phyloP scores from a whole-genome alignment of 2,113 vertebrate genomes.

The Petromus typicus region DNA sequence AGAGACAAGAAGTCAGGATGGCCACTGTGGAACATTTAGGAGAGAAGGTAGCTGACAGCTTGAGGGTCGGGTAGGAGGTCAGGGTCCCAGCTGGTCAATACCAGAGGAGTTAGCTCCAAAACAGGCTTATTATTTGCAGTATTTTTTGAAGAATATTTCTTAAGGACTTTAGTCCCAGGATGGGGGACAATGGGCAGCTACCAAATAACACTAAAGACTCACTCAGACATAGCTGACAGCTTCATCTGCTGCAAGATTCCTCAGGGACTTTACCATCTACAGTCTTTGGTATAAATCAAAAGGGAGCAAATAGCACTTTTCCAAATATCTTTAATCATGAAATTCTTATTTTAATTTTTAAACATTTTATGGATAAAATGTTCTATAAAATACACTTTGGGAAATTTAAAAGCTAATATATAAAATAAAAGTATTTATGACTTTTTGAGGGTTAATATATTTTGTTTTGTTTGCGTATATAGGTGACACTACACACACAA shows the following conservation, averaged over 20 bases:
- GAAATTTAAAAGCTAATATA: neutral
- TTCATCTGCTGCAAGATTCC: neutral
- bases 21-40: neutral
- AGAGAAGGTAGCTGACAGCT: neutral
- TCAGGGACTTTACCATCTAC: neutral
- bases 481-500: neutral
- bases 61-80: neutral
- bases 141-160: neutral
- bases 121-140: neutral
- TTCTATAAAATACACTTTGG: neutral
- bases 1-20: neutral
- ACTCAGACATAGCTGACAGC: neutral
- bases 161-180: neutral
- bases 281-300: neutral
- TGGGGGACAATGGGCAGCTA: neutral
- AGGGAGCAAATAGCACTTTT: neutral
- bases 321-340: neutral
- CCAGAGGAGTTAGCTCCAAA: neutral
- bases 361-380: neutral
- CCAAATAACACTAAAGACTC: neutral
- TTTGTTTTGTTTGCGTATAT: neutral
- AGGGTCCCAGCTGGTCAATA: neutral
- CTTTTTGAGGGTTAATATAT: neutral
- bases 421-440: neutral
- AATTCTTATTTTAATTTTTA: slow-evolving; percentile 25